Base-by-base conservation (phyloP, 2,797 vertebrate species). In the Enteromius fasciolatus region DNA sequence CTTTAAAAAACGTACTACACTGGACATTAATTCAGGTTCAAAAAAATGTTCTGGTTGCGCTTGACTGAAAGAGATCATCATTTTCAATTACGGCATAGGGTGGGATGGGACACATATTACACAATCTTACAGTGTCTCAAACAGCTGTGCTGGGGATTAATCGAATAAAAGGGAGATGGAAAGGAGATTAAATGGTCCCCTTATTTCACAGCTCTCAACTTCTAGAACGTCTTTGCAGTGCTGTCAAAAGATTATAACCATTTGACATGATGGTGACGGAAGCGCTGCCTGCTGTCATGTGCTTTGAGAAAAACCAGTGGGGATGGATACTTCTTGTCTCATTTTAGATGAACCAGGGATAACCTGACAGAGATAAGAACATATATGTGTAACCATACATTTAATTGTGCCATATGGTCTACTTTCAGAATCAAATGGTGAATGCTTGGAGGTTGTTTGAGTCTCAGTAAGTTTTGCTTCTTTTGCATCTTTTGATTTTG, bases 121-220 rank as follows among this genome's bases (percentile, higher is more conserved):
- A 84, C 73, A 81, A 78, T 74, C 68, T 48, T 52, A 83, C 67
- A 79, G 75, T 82, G 76, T 83, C 80, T 84, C 74, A 74, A 84
- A 76, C 82, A 84, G 70, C 78, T 88, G 85, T 86, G 76, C 54
- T 1, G 8, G 73, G 83, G 88, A 89, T 87, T 88, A 87, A 88
- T 88, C 46, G 46, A 85, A 87, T 87, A 83, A 87, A 76, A 78
- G 66, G 73, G 73, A 83, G 82, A 87, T 83, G 74, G 84, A 84
- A 83, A 75, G 76, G 28, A 73, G 84, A 86, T 87, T 88, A 87
- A 66, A 68, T 61, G 76, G 39, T 63, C 28, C 54, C 20, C 61
- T 72, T 80, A 61, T 28, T 79, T 76, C 83, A 68, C 83, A 77
- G 83, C 87, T 86, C 67, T 83, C 33, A 12, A 84, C 72, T 84